Conservation (phyloP, 1,140 invertebrate species). For the Ostrea edulis region DNA sequence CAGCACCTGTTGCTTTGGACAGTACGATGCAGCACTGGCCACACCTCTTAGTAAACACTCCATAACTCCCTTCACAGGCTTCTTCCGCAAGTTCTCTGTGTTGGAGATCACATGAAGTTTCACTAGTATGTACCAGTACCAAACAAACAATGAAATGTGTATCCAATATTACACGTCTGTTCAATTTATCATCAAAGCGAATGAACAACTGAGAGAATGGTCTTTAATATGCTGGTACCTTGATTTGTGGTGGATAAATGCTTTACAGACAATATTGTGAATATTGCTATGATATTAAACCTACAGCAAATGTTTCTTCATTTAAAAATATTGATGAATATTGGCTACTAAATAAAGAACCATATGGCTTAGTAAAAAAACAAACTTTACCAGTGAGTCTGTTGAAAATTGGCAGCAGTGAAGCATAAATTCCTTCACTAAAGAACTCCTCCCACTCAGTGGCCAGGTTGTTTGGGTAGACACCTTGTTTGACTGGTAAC, state of each 20-base stretch:
- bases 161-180: too few species aligned
- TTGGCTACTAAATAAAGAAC: too few species aligned
- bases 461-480: conserved; percentile 74
- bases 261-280: too few species aligned
- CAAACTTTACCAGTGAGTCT: conserved; percentile 62
- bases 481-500: conserved; percentile 22
- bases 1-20: conserved; percentile 67
- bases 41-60: conserved; percentile 57
- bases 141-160: too few species aligned
- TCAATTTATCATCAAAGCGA: too few species aligned
- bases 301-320: too few species aligned
- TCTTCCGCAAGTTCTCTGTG: conserved; percentile 34
- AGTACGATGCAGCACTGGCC: conserved; percentile 63
- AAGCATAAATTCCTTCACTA: conserved; percentile 70
- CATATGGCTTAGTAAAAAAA: too few species aligned
- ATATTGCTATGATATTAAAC: too few species aligned
- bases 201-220: too few species aligned
- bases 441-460: conserved; percentile 81
- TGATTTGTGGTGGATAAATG: too few species aligned
- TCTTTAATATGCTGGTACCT: too few species aligned
- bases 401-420: conserved; percentile 72
- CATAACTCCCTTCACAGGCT: conserved; percentile 22
- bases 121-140: background rate
- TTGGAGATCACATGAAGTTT: background rate
- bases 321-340: too few species aligned